Evolutionary conservation across 2,797 vertebrate genomes (phyloP).

Genomic region (Pseudochaenichthys georgianus): DNA sequence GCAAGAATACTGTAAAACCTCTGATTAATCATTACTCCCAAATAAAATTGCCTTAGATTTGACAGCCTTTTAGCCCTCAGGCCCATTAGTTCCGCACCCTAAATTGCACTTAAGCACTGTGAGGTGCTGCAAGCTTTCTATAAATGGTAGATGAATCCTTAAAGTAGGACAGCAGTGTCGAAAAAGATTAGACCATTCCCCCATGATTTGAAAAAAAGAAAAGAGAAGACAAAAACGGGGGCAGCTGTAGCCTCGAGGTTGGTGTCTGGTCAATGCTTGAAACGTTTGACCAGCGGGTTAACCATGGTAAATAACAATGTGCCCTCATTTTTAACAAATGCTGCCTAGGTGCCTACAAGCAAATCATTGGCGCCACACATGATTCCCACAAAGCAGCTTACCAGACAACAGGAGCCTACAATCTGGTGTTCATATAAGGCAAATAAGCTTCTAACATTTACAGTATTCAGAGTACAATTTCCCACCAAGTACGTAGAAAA

Average conservation of each 20-base stretch:
- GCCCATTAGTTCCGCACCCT: conserved; percentile 17
- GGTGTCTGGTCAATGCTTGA: conserved; percentile 40
- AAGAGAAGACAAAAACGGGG: conserved; percentile 61
- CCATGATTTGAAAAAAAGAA: conserved; percentile 54
- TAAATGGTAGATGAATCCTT: conserved; percentile 49
- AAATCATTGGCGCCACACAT: not conserved
- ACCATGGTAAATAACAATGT: conserved; percentile 18
- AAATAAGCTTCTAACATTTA: not conserved
- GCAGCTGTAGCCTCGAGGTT: conserved; percentile 55
- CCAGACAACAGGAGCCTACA: not conserved
- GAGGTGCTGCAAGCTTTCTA: conserved; percentile 39
- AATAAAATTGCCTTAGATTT: not conserved
- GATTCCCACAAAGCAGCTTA: not conserved
- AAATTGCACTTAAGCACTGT: conserved; percentile 25
- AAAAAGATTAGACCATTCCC: conserved; percentile 58
- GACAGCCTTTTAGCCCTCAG: not conserved
- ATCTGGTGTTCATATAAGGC: not conserved
- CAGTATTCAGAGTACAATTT: not conserved
- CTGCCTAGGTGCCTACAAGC: not conserved
- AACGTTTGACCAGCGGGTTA: conserved; percentile 25
- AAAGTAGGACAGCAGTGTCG: conserved; percentile 74
- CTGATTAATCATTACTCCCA: not conserved
- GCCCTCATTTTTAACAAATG: conserved; percentile 43
- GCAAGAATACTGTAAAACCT: not conserved
- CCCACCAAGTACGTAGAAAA: not conserved